Percentiles rank a stretch among this genome's conserved stretches.
Evolutionary conservation across 2,113 vertebrate species (phyloP).

Genomic region (Sorex araneus): DNA sequence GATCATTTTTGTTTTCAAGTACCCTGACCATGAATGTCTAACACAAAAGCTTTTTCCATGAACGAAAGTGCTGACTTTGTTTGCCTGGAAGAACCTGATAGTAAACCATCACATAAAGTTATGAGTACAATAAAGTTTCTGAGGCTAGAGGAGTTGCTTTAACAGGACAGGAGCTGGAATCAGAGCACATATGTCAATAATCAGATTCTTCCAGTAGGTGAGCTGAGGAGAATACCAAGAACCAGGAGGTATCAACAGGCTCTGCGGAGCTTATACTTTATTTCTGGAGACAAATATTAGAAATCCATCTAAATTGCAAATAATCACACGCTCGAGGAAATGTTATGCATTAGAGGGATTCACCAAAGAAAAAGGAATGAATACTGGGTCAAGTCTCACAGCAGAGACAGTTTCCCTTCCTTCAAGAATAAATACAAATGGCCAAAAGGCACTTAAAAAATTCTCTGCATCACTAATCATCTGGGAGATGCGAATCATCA

Average conservation of each 20-base stretch:
- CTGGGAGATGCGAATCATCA: no score
- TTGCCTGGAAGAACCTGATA: neutral
- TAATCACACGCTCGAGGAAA: neutral
- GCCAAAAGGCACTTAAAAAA: no score
- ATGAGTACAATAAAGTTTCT: neutral
- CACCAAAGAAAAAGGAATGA: neutral
- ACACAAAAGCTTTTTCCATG: no score
- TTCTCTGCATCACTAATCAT: no score
- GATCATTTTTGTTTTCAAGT: neutral
- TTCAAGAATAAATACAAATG: no score
- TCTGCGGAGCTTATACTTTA: neutral
- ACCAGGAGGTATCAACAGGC: neutral
- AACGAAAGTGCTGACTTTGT: no score
- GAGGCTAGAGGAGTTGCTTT: neutral
- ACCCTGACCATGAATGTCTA: neutral
- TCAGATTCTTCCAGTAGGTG: neutral
- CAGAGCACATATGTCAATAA: neutral
- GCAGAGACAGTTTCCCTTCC: neutral
- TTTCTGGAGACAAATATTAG: conserved; percentile 1
- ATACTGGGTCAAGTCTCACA: neutral
- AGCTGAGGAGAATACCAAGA: neutral
- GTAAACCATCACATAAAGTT: neutral
- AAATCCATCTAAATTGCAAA: neutral
- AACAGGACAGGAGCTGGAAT: neutral
- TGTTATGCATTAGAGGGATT: neutral